A percentile compares a stretch with the other conserved stretches of the same genome.
phyloP scores from a whole-genome alignment of 2,113 vertebrate genomes.

The Myotis yumanensis region DNA sequence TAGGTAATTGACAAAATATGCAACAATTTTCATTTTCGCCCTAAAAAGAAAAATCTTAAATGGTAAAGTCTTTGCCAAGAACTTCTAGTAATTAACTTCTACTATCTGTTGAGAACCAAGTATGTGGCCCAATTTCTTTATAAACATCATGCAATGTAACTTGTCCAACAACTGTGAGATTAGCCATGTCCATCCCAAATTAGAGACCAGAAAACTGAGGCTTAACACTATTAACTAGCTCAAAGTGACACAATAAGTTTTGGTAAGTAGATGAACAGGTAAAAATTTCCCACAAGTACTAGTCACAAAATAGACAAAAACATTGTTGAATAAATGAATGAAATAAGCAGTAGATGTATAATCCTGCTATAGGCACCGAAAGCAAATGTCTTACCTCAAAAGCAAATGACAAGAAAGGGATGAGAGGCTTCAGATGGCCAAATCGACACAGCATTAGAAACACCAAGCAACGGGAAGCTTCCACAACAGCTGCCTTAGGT shows the following conservation, averaged over 20 bases:
- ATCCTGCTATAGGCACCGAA: not conserved
- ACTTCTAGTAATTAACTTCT: not conserved
- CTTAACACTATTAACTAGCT: not conserved
- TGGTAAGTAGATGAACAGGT: not conserved
- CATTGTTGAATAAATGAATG: not conserved
- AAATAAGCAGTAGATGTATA: not conserved
- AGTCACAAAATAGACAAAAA: not conserved
- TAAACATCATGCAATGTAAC: not conserved
- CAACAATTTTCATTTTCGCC: not conserved
- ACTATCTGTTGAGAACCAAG: not conserved
- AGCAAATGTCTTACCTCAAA: slow-evolving; percentile 87
- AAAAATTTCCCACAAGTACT: not conserved
- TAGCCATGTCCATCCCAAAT: not conserved
- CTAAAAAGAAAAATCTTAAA: not conserved
- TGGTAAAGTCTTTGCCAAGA: not conserved
- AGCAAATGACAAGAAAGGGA: slow-evolving; percentile 74
- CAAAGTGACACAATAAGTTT: not conserved
- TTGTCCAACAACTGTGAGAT: not conserved
- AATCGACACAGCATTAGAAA: slow-evolving; percentile 81
- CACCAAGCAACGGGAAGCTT: slow-evolving; percentile 86
- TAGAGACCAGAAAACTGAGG: not conserved
- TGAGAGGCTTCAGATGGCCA: slow-evolving; percentile 78
- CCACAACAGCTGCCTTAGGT: slow-evolving; percentile 82
- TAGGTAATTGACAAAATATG: not conserved
- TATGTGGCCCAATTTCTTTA: not conserved